Percentiles rank a stretch among this genome's conserved stretches.
These are phyloP conservation scores for Carduelis carduelis DNA, from an alignment of 2,797 vertebrate genomes.

Conservation along the genomic window DNA sequence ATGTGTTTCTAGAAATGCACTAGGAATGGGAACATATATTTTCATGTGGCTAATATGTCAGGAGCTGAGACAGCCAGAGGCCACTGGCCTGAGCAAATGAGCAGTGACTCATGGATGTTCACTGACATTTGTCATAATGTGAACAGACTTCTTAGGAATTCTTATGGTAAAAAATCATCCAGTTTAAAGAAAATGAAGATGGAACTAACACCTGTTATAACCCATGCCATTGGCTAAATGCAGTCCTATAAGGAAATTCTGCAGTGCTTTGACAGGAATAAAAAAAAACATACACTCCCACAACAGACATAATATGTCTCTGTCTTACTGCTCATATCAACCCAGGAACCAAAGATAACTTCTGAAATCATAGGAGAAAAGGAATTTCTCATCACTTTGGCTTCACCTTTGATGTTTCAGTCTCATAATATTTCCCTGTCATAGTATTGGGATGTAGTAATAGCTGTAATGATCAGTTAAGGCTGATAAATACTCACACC, in stretches of 20 bases:
- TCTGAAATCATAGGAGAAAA: neutral
- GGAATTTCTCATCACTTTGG: neutral
- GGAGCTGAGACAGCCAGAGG: constrained; percentile 9
- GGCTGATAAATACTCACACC: neutral
- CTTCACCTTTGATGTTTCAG: neutral
- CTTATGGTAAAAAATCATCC: neutral
- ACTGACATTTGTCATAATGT: constrained; percentile 56
- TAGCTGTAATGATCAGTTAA: neutral
- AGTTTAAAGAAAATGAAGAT: neutral
- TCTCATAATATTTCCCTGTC: neutral
- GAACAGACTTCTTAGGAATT: constrained; percentile 1
- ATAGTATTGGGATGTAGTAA: neutral
- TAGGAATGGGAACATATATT: neutral
- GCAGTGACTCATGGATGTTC: constrained; percentile 37
- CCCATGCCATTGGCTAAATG: neutral
- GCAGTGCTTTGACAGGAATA: neutral
- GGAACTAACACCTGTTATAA: neutral
- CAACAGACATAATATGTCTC: neutral
- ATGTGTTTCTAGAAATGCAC: neutral
- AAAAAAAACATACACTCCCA: neutral
- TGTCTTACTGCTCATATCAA: neutral
- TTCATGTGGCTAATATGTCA: neutral
- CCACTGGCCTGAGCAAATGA: constrained; percentile 7
- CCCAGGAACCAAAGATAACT: neutral
- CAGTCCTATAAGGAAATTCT: neutral